These are phyloP conservation scores for Euspilapteryx auroguttella DNA, from an alignment of 2,888 invertebrate species.

Conservation along the genomic window DNA sequence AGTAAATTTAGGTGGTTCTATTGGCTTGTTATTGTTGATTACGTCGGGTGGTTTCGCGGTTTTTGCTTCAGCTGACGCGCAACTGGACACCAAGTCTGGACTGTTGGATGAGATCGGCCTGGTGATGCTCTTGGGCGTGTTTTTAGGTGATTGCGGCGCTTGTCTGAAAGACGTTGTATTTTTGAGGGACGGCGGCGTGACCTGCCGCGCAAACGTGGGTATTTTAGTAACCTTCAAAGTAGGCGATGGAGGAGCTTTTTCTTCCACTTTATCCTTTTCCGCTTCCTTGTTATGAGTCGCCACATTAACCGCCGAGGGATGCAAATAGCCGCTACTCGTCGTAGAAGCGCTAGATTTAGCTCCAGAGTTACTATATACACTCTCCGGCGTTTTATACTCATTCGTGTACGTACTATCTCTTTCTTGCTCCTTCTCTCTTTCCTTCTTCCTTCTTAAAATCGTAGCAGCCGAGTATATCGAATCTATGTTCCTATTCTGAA, in stretches of 20 bases:
- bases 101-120: conserved; percentile 56
- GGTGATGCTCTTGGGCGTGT: conserved; percentile 20
- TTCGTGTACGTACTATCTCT: conserved; percentile 64
- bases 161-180: conserved; percentile 40
- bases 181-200: conserved; percentile 53
- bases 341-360: conserved; percentile 64
- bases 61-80: conserved; percentile 54
- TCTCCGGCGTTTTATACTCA: conserved; percentile 62
- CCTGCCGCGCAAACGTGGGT: conserved; percentile 43
- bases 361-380: conserved; percentile 66
- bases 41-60: conserved; percentile 65
- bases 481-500: conserved; percentile 82
- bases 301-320: conserved; percentile 71
- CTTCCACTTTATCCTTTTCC: conserved; percentile 21
- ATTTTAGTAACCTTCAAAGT: conserved; percentile 47
- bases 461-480: conserved; percentile 85
- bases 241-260: conserved; percentile 36
- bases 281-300: conserved; percentile 43
- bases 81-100: conserved; percentile 74
- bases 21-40: conserved; percentile 50
- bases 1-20: conserved; percentile 45
- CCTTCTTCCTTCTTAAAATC: conserved; percentile 64
- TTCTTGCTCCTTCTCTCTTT: conserved; percentile 20
- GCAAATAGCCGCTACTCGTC: conserved; percentile 73
- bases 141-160: conserved; percentile 41